Evolutionary conservation across 2,797 vertebrate species (phyloP), one percentile per base, ranked within the genome.

Genomic region (Chiloscyllium punctatum): DNA sequence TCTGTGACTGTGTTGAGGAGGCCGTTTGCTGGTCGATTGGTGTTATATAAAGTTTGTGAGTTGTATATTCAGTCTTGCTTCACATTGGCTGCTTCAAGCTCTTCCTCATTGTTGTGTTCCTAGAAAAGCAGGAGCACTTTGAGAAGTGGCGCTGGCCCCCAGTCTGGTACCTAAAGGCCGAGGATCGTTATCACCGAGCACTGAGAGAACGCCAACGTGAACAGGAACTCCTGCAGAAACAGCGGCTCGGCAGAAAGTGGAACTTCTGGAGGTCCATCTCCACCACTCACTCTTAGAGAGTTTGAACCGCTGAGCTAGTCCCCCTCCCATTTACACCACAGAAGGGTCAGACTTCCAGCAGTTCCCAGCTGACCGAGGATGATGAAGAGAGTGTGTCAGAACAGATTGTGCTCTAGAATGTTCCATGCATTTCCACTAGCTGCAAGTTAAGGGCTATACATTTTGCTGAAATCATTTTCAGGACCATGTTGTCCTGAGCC

Each of bases 141-240:
- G 98, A 99, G 97, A 98, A 98, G 96, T 97, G 98, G 96, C 98
- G 98, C 88, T 99, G 98, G 98, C 98, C 98, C 0, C 98, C 98
- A 0, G 98, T 99, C 92, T 99, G 98, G 98, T 99, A 98, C 97
- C 98, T 99, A 95, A 99, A 99, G 96, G 98, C 98, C 96, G 98
- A 99, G 96, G 98, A 99, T 82, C 98, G 98, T 96, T 99, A 98
- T 96, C 97, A 98, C 96, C 98, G 98, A 95, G 98, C 98, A 7
- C 98, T 98, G 97, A 98, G 98, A 97, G 98, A 99, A 97, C 98
- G 98, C 0, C 98, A 98, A 96, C 98, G 97, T 0, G 98, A 99
- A 97, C 98, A 98, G 96, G 98, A 98, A 97, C 98, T 98, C 96
- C 96, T 98, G 95, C 98, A 98, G 96, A 99, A 99, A 96, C 98